phyloP scores from a whole-genome alignment of 2,113 vertebrate species.

The Dromas ardeola region DNA sequence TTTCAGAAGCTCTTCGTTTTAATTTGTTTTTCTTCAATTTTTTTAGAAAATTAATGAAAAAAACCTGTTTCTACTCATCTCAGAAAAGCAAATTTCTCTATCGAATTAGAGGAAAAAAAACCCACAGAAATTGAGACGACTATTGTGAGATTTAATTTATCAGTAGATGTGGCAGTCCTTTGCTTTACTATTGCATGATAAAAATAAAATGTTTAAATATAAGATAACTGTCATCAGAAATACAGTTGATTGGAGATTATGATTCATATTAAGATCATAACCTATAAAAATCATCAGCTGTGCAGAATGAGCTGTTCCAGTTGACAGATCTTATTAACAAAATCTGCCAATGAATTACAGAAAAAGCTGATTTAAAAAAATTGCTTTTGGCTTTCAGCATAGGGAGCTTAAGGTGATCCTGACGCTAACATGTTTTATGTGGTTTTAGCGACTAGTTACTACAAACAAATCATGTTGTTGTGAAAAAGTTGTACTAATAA shows the following conservation, averaged over 20 bases:
- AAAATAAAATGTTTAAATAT: slow-evolving; percentile 57
- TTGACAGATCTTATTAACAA: slow-evolving; percentile 70
- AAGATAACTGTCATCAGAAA: slow-evolving; percentile 56
- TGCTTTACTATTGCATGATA: background rate
- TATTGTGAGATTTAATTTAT: background rate
- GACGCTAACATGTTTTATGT: slow-evolving; percentile 29
- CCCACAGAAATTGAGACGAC: background rate
- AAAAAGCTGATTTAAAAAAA: slow-evolving; percentile 56
- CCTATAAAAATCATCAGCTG: slow-evolving; percentile 76
- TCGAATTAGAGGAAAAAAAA: background rate
- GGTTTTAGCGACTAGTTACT: slow-evolving; percentile 38
- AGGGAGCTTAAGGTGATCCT: slow-evolving; percentile 35
- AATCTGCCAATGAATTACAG: slow-evolving; percentile 67
- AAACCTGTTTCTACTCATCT: background rate
- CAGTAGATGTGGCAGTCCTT: background rate
- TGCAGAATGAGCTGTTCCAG: slow-evolving; percentile 68
- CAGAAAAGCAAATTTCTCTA: background rate
- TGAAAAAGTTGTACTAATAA: background rate
- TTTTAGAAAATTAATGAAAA: background rate
- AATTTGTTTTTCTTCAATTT: background rate
- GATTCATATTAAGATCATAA: slow-evolving; percentile 77
- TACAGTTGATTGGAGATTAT: slow-evolving; percentile 67
- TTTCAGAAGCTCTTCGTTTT: background rate
- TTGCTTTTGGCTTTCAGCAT: slow-evolving; percentile 62
- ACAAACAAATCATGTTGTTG: slow-evolving; percentile 32